Percentiles rank a stretch among this genome's conserved stretches.
These are phyloP conservation scores for Teleogryllus occipitalis DNA, from an alignment of 1,140 invertebrate genomes.

Conservation along the genomic window DNA sequence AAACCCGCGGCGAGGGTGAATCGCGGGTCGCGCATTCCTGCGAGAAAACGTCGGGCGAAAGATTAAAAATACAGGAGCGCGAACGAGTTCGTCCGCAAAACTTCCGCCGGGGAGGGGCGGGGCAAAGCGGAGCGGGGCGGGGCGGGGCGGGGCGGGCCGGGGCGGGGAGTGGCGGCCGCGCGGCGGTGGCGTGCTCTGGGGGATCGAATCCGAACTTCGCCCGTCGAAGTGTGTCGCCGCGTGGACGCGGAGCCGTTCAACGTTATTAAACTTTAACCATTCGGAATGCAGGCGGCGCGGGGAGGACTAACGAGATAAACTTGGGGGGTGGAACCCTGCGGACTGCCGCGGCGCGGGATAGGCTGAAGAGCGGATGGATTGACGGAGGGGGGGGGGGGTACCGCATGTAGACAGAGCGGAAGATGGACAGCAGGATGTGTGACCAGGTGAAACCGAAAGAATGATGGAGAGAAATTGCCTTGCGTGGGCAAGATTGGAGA, in stretches of 20 bases:
- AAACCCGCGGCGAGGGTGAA: neutral
- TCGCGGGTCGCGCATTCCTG: neutral
- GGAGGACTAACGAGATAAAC: neutral
- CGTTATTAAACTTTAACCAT: conserved; percentile 5
- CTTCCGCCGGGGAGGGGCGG: too few species aligned
- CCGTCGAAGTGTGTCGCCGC: neutral
- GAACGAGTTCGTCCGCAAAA: neutral
- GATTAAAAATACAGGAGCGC: neutral
- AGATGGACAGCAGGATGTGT: neutral
- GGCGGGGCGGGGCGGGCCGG: too few species aligned
- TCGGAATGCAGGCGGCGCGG: neutral
- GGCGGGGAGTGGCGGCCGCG: too few species aligned
- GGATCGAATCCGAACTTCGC: neutral
- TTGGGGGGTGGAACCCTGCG: neutral
- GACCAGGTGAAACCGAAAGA: too few species aligned
- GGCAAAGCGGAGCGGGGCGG: too few species aligned
- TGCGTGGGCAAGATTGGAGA: too few species aligned
- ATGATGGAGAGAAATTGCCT: too few species aligned
- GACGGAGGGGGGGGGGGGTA: neutral
- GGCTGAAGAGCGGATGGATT: neutral
- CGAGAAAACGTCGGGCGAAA: neutral
- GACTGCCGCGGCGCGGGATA: neutral
- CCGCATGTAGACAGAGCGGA: too few species aligned
- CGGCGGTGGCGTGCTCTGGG: neutral
- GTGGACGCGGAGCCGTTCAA: neutral